phyloP scores from a whole-genome alignment of 2,888 invertebrate species.

The Pteria penguin region DNA sequence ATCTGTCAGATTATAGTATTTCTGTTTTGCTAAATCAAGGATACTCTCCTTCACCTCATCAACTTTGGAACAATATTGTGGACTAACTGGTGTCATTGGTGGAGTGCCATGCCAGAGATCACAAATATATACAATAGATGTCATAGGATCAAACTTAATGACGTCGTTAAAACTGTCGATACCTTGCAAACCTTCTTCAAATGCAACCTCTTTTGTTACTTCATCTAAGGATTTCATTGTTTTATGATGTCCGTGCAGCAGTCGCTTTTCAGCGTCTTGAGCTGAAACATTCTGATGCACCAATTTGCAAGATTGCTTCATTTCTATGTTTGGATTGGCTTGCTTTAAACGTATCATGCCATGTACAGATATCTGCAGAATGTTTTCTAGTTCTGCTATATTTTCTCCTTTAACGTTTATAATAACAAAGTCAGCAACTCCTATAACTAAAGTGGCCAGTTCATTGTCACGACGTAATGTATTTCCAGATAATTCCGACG shows the following conservation, averaged over 20 bases:
- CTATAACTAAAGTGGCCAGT: conserved; percentile 39
- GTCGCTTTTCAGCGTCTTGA: conserved; percentile 1
- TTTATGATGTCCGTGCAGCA: conserved; percentile 13
- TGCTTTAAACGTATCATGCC: conserved; percentile 39
- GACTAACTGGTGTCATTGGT: conserved; percentile 39
- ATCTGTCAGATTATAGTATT: not conserved
- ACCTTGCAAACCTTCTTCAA: conserved; percentile 20
- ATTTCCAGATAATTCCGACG: conserved; percentile 25
- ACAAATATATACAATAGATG: conserved; percentile 29
- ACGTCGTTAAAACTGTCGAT: conserved; percentile 26
- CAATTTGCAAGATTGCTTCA: conserved; percentile 23
- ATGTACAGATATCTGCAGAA: conserved; percentile 40
- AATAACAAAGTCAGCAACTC: conserved; percentile 37
- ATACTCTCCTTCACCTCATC: not conserved
- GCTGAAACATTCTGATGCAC: conserved; percentile 45
- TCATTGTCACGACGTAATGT: conserved; percentile 34
- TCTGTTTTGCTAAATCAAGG: not conserved
- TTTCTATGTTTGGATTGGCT: conserved; percentile 9
- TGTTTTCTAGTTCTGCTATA: conserved; percentile 26
- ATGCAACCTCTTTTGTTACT: conserved; percentile 27
- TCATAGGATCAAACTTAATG: conserved; percentile 27
- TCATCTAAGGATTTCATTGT: conserved; percentile 28
- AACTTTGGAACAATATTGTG: conserved; percentile 2
- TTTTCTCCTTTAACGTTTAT: conserved; percentile 45
- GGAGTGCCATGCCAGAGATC: conserved; percentile 35